These are phyloP conservation scores for Arvicanthis niloticus DNA, from an alignment of 2,113 vertebrate species.

Conservation along the genomic window DNA sequence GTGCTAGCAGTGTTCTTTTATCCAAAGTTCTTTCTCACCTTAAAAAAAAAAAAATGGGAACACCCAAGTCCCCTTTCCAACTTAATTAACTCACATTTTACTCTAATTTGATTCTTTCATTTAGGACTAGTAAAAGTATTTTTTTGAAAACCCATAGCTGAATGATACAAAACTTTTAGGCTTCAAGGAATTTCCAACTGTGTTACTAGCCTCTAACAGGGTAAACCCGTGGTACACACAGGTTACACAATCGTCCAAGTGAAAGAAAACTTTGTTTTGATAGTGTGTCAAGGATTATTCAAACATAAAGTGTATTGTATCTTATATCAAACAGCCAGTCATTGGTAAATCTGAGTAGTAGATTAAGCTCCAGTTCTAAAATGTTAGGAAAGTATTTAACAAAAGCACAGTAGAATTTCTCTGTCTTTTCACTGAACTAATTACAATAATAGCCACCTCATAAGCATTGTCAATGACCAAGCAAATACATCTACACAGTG, in stretches of 20 bases:
- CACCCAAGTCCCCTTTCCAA: background rate
- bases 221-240: background rate
- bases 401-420: background rate
- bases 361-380: background rate
- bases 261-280: background rate
- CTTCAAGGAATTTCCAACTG: background rate
- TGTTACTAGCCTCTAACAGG: background rate
- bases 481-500: background rate
- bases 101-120: conserved; percentile 3
- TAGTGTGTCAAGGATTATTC: background rate
- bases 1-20: background rate
- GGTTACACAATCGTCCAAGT: conserved; percentile 26
- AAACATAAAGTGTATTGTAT: background rate
- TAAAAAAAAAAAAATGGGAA: background rate
- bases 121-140: background rate
- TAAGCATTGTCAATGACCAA: background rate
- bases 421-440: background rate
- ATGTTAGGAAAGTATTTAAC: background rate
- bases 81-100: conserved; percentile 22
- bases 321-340: background rate
- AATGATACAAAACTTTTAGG: conserved; percentile 16
- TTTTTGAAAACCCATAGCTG: background rate
- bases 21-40: conserved; percentile 30
- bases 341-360: background rate
- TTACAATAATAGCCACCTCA: background rate